phyloP scores from a whole-genome alignment of 2,888 invertebrate genomes.

The Pachliopta kotzebuea region DNA sequence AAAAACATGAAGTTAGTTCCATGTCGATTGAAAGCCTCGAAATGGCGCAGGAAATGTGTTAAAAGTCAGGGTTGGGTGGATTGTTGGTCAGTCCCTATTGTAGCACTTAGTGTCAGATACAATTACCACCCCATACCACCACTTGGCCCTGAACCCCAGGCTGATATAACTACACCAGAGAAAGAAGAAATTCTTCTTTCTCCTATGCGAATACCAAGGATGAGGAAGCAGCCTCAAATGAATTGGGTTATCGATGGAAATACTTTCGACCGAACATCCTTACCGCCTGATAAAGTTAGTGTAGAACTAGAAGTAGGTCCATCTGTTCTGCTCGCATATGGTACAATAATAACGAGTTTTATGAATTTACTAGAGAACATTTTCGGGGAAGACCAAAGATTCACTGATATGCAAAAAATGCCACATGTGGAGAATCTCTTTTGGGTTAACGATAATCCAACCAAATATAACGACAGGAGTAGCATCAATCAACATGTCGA shows the following conservation, averaged over 20 bases:
- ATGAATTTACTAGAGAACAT: slow-evolving; percentile 97
- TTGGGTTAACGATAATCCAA: slow-evolving; percentile 64
- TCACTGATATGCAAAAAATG: slow-evolving; percentile 93
- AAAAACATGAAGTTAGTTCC: slow-evolving; percentile 93
- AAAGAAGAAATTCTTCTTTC: slow-evolving; percentile 95
- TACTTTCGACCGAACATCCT: slow-evolving; percentile 92
- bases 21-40: slow-evolving; percentile 76
- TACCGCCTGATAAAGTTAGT: slow-evolving; percentile 93
- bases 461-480: slow-evolving; percentile 63
- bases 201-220: slow-evolving; percentile 93
- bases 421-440: slow-evolving; percentile 67
- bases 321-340: slow-evolving; percentile 94
- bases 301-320: slow-evolving; percentile 97
- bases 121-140: slow-evolving; percentile 96
- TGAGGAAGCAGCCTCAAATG: slow-evolving; percentile 85
- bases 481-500: slow-evolving; percentile 75
- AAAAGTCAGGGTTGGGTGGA: slow-evolving; percentile 93
- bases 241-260: slow-evolving; percentile 85
- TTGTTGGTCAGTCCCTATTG: slow-evolving; percentile 97
- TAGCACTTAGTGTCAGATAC: slow-evolving; percentile 94
- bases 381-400: slow-evolving; percentile 97
- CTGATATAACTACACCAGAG: slow-evolving; percentile 95
- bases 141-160: slow-evolving; percentile 92
- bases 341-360: slow-evolving; percentile 93
- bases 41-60: slow-evolving; percentile 91